Evolutionary conservation across 2,797 vertebrate genomes (phyloP).

Genomic region (Garrulus glandarius): DNA sequence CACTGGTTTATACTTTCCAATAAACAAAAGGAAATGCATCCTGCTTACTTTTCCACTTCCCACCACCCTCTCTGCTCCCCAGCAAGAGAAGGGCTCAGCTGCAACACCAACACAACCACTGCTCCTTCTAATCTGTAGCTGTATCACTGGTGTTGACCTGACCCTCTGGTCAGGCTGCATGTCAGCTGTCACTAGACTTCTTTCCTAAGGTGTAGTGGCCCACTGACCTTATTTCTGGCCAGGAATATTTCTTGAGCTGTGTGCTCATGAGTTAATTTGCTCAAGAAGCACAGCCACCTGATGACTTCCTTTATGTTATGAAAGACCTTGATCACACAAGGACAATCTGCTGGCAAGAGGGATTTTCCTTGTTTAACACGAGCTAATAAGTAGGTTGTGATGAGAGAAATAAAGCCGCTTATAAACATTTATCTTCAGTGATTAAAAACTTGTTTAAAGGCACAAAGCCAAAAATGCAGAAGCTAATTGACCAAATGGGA

Average conservation of each 20-base stretch:
- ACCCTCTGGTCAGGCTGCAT: neutral
- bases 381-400: neutral
- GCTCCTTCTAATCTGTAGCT: neutral
- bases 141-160: neutral
- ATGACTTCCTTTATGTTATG: neutral
- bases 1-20: neutral
- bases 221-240: neutral
- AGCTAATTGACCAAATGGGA: conserved; percentile 14
- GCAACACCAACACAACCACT: neutral
- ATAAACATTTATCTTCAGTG: conserved; percentile 8
- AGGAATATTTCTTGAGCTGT: neutral
- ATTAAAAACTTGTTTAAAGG: conserved; percentile 28
- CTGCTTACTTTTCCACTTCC: neutral
- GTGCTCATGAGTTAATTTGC: neutral
- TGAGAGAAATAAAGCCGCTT: neutral
- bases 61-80: neutral
- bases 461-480: conserved; percentile 13
- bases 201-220: neutral
- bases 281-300: neutral
- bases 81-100: neutral
- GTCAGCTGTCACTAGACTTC: neutral
- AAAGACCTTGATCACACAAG: neutral
- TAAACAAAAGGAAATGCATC: neutral
- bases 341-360: neutral
- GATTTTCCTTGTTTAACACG: neutral